Evolutionary conservation across 2,888 invertebrate genomes (phyloP).

Genomic region (Watsonalla cultraria): DNA sequence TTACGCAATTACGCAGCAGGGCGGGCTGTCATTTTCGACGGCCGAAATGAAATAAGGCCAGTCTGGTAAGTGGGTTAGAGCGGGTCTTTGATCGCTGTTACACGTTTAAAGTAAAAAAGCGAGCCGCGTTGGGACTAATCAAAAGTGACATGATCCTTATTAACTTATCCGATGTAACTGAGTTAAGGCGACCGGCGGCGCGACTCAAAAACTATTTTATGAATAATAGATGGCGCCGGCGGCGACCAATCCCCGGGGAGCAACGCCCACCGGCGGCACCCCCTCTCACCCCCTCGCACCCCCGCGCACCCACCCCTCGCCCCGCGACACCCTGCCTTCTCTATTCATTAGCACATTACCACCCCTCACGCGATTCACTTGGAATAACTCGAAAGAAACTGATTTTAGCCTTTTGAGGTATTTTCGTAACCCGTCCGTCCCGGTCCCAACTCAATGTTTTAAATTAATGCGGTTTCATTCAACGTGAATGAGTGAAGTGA

Average conservation of each 20-base stretch:
- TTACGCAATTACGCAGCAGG: constrained; percentile 53
- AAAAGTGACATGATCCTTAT: constrained; percentile 78
- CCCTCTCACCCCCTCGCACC: constrained; percentile 35
- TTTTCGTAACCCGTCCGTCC: constrained; percentile 25
- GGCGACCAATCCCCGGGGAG: constrained; percentile 75
- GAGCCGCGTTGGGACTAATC: constrained; percentile 56
- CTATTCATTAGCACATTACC: constrained; percentile 78
- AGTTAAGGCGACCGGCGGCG: constrained; percentile 69
- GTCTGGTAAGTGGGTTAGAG: constrained; percentile 44
- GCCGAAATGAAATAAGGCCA: constrained; percentile 52
- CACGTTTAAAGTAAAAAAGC: constrained; percentile 50
- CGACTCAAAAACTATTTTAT: constrained; percentile 79
- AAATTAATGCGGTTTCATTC: neutral
- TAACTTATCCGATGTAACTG: constrained; percentile 65
- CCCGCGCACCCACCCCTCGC: constrained; percentile 22
- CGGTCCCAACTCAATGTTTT: constrained; percentile 6
- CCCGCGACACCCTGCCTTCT: constrained; percentile 48
- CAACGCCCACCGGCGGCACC: constrained; percentile 49
- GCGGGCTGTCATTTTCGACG: constrained; percentile 53
- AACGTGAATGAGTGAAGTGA: neutral
- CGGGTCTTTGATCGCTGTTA: constrained; percentile 56
- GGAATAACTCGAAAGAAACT: constrained; percentile 55
- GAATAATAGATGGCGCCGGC: constrained; percentile 75
- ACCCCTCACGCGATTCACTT: constrained; percentile 61
- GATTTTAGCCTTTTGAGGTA: constrained; percentile 53